Percentiles rank a stretch among this genome's conserved stretches.
phyloP scores from a whole-genome alignment of 2,113 vertebrate genomes.

The Xiphophorus maculatus region DNA sequence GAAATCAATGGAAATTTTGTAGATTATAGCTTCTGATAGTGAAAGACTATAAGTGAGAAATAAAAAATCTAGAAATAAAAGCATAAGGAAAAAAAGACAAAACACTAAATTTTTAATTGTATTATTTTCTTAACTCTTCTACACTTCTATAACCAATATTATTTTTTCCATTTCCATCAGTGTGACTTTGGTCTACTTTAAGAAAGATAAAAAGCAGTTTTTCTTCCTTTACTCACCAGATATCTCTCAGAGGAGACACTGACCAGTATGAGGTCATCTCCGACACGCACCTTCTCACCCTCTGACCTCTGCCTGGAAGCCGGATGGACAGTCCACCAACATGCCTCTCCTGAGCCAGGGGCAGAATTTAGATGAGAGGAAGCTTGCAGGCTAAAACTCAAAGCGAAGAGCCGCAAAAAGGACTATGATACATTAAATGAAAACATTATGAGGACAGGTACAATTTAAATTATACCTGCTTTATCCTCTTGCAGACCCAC shows the following conservation, averaged over 20 bases:
- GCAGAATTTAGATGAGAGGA: not conserved
- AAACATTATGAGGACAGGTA: not conserved
- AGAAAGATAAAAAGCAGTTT: not conserved
- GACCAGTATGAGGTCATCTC: slow-evolving; percentile 95
- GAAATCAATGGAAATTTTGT: slow-evolving; percentile 6
- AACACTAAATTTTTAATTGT: not conserved
- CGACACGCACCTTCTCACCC: slow-evolving; percentile 94
- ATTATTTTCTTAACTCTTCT: not conserved
- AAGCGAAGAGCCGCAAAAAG: not conserved
- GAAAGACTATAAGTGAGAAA: not conserved
- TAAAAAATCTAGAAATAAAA: not conserved
- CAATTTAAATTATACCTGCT: slow-evolving; percentile 75
- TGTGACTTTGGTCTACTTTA: not conserved
- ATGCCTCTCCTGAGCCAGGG: slow-evolving; percentile 76
- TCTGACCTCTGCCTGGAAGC: slow-evolving; percentile 88
- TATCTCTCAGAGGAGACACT: slow-evolving; percentile 94
- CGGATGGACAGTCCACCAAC: slow-evolving; percentile 85
- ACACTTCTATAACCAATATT: not conserved
- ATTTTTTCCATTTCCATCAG: not conserved
- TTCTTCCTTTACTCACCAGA: slow-evolving; percentile 83
- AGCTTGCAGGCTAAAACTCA: not conserved
- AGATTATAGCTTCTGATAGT: not conserved
- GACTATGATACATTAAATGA: not conserved
- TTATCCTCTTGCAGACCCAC: slow-evolving; percentile 92
- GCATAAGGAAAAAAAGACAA: not conserved